Percentiles rank a stretch among this genome's conserved stretches.
phyloP scores from a whole-genome alignment of 2,888 invertebrate species.

The Euphydryas editha region DNA sequence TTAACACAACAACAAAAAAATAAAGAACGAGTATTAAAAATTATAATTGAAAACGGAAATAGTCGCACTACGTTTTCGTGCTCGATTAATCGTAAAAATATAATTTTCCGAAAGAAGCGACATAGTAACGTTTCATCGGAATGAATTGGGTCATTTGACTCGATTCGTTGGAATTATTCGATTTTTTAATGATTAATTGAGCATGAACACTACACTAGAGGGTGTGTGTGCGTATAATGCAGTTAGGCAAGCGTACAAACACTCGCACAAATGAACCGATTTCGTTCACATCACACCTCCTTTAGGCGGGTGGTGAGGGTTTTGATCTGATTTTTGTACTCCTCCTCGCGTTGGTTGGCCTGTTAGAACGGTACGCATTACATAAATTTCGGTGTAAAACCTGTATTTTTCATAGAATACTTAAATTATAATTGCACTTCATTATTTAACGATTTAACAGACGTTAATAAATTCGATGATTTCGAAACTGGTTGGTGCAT shows the following conservation, averaged over 20 bases:
- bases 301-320: constrained; percentile 99
- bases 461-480: constrained; percentile 14
- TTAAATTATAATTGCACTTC: constrained; percentile 1
- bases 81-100: constrained; percentile 57
- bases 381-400: constrained; percentile 50
- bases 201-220: constrained; percentile 56
- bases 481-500: constrained; percentile 71
- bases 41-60: constrained; percentile 50
- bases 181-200: constrained; percentile 38
- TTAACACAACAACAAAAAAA: constrained; percentile 58
- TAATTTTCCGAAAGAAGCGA: neutral
- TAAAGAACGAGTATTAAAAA: constrained; percentile 47
- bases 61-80: constrained; percentile 59
- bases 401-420: constrained; percentile 1
- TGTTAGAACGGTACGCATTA: constrained; percentile 75
- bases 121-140: constrained; percentile 3
- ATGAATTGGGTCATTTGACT: neutral
- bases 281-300: constrained; percentile 91
- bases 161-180: neutral
- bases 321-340: constrained; percentile 99
- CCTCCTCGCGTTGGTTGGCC: constrained; percentile 99
- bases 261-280: constrained; percentile 66
- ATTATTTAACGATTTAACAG: neutral
- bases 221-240: constrained; percentile 68
- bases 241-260: constrained; percentile 77